phyloP scores from a whole-genome alignment of 2,797 vertebrate genomes.

The Balearica regulorum region DNA sequence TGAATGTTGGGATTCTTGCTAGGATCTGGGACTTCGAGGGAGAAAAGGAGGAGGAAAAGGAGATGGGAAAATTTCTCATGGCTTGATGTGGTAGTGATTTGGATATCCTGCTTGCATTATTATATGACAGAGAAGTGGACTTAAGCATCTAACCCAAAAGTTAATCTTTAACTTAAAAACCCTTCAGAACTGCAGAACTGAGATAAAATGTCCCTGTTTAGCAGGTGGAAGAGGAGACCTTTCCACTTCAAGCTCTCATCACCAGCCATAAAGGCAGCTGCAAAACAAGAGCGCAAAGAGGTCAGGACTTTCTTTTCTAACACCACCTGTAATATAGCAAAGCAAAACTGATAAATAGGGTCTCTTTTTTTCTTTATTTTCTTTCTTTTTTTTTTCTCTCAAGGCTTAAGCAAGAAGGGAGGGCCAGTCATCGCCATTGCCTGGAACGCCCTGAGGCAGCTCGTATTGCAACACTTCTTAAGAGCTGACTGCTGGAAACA shows the following conservation, averaged over 20 bases:
- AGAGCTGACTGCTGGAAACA: neutral
- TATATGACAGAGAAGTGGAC: neutral
- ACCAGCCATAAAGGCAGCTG: neutral
- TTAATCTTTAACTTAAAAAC: neutral
- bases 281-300: neutral
- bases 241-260: neutral
- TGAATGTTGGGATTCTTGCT: neutral
- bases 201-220: neutral
- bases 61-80: neutral
- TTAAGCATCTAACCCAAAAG: neutral
- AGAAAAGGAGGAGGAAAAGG: neutral
- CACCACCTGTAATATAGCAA: neutral
- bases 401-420: neutral
- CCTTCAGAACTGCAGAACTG: neutral
- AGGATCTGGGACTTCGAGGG: neutral
- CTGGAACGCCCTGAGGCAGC: neutral
- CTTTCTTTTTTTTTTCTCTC: neutral
- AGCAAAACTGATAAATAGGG: neutral
- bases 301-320: neutral
- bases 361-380: neutral
- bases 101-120: neutral
- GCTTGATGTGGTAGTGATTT: neutral
- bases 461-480: neutral
- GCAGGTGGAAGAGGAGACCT: neutral
- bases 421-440: accelerated